Percentiles rank a stretch among this genome's conserved stretches.
Conservation (phyloP, 2,888 invertebrate species). For the Hypomecis punctinalis region DNA sequence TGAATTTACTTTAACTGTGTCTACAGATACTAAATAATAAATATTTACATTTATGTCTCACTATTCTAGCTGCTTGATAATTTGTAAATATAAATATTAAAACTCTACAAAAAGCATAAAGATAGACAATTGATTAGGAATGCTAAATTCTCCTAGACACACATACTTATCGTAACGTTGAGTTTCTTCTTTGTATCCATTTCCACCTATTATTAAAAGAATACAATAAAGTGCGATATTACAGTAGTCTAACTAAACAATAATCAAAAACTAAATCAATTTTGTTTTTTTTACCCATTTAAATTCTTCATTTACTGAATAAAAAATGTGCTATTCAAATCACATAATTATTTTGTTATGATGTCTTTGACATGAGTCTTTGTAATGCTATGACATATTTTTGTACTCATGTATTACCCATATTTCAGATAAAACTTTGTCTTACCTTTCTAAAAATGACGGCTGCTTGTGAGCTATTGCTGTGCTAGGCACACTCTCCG, state of each 20-base stretch:
- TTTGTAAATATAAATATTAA: background rate
- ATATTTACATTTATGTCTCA: conserved; percentile 1
- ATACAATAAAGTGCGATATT: conserved; percentile 1
- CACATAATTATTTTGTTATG: background rate
- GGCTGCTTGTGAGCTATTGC: conserved; percentile 79
- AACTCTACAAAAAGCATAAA: conserved; percentile 5
- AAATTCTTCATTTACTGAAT: too few species aligned
- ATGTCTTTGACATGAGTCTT: background rate
- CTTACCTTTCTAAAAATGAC: conserved; percentile 80
- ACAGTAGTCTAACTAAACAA: conserved; percentile 6
- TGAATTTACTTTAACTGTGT: background rate
- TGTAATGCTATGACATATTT: background rate
- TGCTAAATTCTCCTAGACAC: background rate
- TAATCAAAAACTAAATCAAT: too few species aligned
- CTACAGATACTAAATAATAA: conserved; percentile 2
- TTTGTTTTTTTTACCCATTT: too few species aligned
- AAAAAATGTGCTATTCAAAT: too few species aligned
- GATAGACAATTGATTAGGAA: conserved; percentile 8
- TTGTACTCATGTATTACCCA: background rate
- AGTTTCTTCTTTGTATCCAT: conserved; percentile 31
- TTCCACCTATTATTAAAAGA: conserved; percentile 38
- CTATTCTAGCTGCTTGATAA: conserved; percentile 9
- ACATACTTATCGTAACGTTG: conserved; percentile 40
- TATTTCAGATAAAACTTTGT: conserved; percentile 1
- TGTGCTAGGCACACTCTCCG: conserved; percentile 76